Percentiles rank a stretch among this genome's conserved stretches.
These are phyloP conservation scores for Patella ulyssiponensis DNA, from an alignment of 2,888 invertebrate species.

Conservation along the genomic window DNA sequence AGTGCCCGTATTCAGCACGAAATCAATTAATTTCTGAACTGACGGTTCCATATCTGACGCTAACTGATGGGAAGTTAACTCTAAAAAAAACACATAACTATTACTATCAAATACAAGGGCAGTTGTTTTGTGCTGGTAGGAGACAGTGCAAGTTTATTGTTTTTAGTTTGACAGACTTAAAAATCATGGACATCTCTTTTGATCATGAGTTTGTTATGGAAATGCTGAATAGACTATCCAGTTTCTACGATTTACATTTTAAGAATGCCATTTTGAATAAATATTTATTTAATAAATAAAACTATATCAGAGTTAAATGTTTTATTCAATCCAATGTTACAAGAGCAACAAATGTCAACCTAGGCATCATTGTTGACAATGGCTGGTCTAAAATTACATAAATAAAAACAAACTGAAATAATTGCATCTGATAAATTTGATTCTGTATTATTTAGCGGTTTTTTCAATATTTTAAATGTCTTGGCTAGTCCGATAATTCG, in stretches of 20 bases:
- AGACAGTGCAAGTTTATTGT: background rate
- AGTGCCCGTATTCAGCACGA: background rate
- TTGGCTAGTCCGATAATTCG: slow-evolving; percentile 39
- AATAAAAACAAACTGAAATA: slow-evolving; percentile 14
- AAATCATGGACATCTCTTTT: background rate
- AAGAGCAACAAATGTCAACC: background rate
- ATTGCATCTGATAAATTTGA: slow-evolving; percentile 6
- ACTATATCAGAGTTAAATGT: too few species aligned
- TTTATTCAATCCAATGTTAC: too few species aligned
- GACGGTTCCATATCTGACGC: background rate
- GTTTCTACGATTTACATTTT: background rate
- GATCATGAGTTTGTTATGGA: background rate
- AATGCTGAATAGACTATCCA: background rate
- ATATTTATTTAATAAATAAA: slow-evolving; percentile 1
- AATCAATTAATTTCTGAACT: background rate
- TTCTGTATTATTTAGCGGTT: background rate
- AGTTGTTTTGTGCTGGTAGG: background rate
- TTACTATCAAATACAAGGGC: background rate
- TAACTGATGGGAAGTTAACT: background rate
- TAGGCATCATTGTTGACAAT: background rate
- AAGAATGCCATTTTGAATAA: background rate
- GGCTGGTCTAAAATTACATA: slow-evolving; percentile 15
- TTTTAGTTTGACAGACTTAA: background rate
- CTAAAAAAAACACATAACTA: background rate
- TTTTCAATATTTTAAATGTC: slow-evolving; percentile 27